Conservation (phyloP, 2,797 vertebrate species). For the Tokudaia muenninki region DNA sequence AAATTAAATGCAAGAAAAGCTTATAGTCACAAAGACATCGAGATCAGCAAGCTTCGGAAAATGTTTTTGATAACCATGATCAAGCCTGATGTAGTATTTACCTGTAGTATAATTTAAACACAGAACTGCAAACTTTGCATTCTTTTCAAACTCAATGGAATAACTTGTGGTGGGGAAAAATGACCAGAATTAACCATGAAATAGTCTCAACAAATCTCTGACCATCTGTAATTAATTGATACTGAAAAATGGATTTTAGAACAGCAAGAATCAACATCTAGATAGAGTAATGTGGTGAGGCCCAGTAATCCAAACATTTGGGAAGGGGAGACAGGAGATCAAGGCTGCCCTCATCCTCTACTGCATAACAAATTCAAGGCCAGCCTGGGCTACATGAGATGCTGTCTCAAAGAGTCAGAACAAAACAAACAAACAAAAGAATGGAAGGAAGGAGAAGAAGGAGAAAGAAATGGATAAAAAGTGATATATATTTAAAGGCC, state of each 20-base stretch:
- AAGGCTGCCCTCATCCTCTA: neutral
- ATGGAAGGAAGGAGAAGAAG: no score
- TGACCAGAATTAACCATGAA: neutral
- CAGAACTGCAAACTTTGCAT: neutral
- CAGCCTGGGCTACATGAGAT: neutral
- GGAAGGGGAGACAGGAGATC: neutral
- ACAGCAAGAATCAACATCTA: neutral
- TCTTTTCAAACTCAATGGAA: neutral
- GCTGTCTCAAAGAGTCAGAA: neutral
- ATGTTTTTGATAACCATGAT: neutral
- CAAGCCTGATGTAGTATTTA: neutral
- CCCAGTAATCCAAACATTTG: neutral
- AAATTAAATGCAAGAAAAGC: conserved; percentile 18
- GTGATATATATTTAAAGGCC: neutral
- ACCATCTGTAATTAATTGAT: neutral
- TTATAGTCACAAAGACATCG: neutral
- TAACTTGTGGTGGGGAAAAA: neutral
- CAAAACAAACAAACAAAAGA: neutral
- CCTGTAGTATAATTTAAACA: neutral
- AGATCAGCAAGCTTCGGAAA: neutral
- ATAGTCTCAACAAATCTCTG: neutral
- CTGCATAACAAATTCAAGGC: neutral
- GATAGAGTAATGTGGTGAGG: neutral
- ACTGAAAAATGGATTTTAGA: conserved; percentile 1
- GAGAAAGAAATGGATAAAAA: neutral